Evolutionary conservation across 1,140 invertebrate genomes (phyloP).

Genomic region (Delia radicum): DNA sequence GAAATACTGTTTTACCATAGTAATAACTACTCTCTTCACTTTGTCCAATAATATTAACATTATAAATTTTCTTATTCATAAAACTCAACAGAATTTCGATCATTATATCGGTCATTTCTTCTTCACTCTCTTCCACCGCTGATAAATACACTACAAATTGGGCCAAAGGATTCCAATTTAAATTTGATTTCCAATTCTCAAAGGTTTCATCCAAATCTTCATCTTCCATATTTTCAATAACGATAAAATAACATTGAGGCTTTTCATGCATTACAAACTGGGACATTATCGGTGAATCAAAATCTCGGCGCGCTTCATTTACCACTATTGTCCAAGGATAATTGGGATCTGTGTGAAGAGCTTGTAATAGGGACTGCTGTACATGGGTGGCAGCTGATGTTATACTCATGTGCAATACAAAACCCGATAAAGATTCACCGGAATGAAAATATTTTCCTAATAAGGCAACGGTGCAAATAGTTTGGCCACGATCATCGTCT

Average conservation of each 20-base stretch:
- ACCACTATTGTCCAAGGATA: constrained; percentile 40
- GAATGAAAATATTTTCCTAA: constrained; percentile 47
- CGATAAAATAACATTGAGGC: constrained; percentile 47
- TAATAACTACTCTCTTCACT: constrained; percentile 42
- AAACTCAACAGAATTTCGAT: constrained; percentile 43
- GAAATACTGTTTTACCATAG: constrained; percentile 45
- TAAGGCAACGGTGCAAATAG: constrained; percentile 39
- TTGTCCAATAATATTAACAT: constrained; percentile 48
- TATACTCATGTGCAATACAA: constrained; percentile 39
- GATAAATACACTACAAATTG: constrained; percentile 49
- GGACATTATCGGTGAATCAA: no score
- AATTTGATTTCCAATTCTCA: constrained; percentile 40
- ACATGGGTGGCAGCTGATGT: constrained; percentile 31
- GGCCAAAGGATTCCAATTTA: constrained; percentile 51
- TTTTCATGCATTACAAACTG: constrained; percentile 36
- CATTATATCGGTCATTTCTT: constrained; percentile 51
- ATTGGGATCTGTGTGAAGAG: constrained; percentile 25
- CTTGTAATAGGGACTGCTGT: constrained; percentile 36
- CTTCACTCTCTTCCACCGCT: constrained; percentile 45
- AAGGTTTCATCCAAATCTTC: constrained; percentile 41
- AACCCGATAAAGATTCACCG: constrained; percentile 39
- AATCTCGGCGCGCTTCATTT: constrained; percentile 13
- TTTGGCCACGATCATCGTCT: constrained; percentile 32
- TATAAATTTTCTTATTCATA: constrained; percentile 50
- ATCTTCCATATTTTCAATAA: constrained; percentile 43